A percentile compares a stretch with the other conserved stretches of the same genome.
phyloP scores from a whole-genome alignment of 1,140 invertebrate species.

The Luehdorfia chinensis region DNA sequence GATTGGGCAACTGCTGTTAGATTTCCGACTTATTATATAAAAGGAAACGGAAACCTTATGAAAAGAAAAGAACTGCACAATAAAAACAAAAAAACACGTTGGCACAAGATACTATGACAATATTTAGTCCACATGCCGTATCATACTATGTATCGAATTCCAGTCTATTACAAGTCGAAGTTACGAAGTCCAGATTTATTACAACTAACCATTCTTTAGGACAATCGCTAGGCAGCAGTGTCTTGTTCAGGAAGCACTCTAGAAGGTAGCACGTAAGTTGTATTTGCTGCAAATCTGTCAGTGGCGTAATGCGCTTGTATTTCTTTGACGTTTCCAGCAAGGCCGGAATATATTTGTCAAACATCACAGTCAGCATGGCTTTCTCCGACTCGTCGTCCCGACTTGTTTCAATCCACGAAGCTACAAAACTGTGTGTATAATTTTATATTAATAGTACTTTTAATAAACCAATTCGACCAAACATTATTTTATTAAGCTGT shows the following conservation, averaged over 20 bases:
- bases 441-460: slow-evolving; percentile 2
- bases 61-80: no score
- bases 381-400: slow-evolving; percentile 83
- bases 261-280: slow-evolving; percentile 94
- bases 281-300: slow-evolving; percentile 94
- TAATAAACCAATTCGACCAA: slow-evolving; percentile 7
- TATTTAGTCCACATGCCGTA: no score
- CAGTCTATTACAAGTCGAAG: no score
- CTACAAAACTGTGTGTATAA: slow-evolving; percentile 81
- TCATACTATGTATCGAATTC: no score
- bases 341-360: slow-evolving; percentile 96
- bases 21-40: no score
- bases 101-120: no score
- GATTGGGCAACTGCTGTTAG: no score
- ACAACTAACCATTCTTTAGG: slow-evolving; percentile 87
- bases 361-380: slow-evolving; percentile 90
- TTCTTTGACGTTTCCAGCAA: slow-evolving; percentile 88
- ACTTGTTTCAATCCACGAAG: slow-evolving; percentile 95
- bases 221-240: slow-evolving; percentile 89
- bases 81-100: no score
- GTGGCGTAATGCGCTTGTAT: slow-evolving; percentile 95
- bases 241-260: slow-evolving; percentile 89
- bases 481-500: no score
- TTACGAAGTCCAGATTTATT: no score
- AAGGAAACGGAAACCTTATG: no score